Evolutionary conservation across 2,888 invertebrate species (phyloP).

Genomic region (Melitaea athalia): DNA sequence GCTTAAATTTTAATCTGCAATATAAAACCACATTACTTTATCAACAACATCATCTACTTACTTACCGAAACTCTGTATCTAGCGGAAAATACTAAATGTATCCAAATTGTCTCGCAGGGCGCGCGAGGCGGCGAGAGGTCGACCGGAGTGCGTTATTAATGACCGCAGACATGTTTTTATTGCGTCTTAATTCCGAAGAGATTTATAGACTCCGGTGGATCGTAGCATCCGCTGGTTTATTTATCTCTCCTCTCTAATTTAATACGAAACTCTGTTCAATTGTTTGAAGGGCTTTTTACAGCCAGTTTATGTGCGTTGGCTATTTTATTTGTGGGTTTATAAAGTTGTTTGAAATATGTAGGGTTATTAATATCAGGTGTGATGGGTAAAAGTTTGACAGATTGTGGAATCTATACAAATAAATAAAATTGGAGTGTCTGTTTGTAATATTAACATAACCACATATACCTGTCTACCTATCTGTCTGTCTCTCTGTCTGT

Average conservation of each 20-base stretch:
- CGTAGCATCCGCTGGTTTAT: constrained; percentile 10
- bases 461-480: too few relatives aligned
- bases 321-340: neutral
- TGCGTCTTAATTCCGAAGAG: constrained; percentile 44
- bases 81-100: too few relatives aligned
- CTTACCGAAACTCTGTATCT: neutral
- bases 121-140: constrained; percentile 16
- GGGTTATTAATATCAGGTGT: too few relatives aligned
- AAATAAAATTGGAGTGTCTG: too few relatives aligned
- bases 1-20: too few relatives aligned
- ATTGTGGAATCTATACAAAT: too few relatives aligned
- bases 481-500: too few relatives aligned
- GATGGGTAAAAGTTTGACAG: too few relatives aligned
- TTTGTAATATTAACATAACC: too few relatives aligned
- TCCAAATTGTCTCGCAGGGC: neutral
- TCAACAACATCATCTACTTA: too few relatives aligned
- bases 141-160: constrained; percentile 42
- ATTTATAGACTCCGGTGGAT: constrained; percentile 20
- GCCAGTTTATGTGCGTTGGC: neutral
- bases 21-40: too few relatives aligned
- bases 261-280: constrained; percentile 4
- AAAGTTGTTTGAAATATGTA: too few relatives aligned
- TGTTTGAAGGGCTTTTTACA: neutral
- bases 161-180: constrained; percentile 46
- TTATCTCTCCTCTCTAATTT: constrained; percentile 22